A percentile compares a stretch with the other conserved stretches of the same genome.
Conservation (phyloP, 2,113 vertebrate species). For the Progne subis region DNA sequence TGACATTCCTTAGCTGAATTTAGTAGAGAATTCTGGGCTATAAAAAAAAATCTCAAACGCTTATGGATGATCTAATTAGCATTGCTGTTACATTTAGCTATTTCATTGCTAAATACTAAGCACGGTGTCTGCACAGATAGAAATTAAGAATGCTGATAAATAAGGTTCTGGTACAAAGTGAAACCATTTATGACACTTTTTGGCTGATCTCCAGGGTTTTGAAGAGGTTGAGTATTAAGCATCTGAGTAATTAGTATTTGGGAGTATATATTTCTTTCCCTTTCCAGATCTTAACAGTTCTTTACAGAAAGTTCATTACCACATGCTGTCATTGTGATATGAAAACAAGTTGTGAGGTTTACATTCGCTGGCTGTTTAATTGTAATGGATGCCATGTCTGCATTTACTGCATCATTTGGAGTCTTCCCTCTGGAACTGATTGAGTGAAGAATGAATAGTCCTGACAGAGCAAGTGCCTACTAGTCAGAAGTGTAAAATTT, state of each 20-base stretch:
- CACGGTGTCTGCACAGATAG: not conserved
- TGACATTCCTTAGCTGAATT: not conserved
- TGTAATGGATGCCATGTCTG: not conserved
- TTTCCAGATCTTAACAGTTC: not conserved
- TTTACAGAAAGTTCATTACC: slow-evolving; percentile 16
- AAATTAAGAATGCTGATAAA: not conserved
- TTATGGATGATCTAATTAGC: not conserved
- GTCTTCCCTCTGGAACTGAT: not conserved
- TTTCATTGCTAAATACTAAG: not conserved
- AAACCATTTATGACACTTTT: slow-evolving; percentile 1
- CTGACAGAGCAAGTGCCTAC: not conserved
- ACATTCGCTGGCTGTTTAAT: not conserved
- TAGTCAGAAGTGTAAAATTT: not conserved
- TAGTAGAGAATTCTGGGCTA: not conserved
- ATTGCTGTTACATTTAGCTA: not conserved
- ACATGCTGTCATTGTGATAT: slow-evolving; percentile 5
- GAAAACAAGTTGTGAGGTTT: slow-evolving; percentile 13
- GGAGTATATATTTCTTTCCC: slow-evolving; percentile 1
- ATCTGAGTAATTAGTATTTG: slow-evolving; percentile 24
- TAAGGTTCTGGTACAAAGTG: not conserved
- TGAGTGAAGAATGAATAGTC: not conserved
- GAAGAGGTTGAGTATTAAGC: not conserved
- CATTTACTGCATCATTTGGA: not conserved
- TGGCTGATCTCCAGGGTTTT: slow-evolving; percentile 34
- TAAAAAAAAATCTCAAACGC: not conserved